phyloP scores from a whole-genome alignment of 1,140 invertebrate species.

The Brachionus paranguensis region DNA sequence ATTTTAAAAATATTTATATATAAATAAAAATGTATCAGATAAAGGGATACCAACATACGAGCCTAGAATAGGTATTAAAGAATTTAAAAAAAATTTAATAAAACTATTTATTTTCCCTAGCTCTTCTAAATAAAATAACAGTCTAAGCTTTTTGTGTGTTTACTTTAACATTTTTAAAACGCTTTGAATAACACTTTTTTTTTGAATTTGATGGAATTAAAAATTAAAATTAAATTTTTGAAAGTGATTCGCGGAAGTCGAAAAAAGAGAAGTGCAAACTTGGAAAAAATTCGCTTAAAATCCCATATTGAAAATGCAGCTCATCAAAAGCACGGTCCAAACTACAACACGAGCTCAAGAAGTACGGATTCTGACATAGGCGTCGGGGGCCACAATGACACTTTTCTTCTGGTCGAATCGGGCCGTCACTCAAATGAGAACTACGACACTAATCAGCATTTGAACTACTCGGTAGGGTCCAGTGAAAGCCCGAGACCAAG shows the following conservation, averaged over 20 bases:
- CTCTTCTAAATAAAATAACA: constrained; percentile 10
- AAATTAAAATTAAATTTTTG: neutral
- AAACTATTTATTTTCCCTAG: neutral
- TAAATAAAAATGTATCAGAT: neutral
- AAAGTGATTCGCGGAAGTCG: neutral
- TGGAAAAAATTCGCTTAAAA: constrained; percentile 31
- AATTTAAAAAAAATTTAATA: neutral
- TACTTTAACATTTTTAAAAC: neutral
- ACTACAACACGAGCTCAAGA: neutral
- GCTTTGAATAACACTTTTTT: neutral
- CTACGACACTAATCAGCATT: neutral
- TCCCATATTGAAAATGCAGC: neutral
- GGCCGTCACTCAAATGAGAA: neutral
- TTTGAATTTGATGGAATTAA: neutral
- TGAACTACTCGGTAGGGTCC: neutral
- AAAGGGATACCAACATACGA: constrained; percentile 23
- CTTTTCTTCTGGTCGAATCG: constrained; percentile 17
- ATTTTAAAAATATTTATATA: neutral
- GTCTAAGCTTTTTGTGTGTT: constrained; percentile 8
- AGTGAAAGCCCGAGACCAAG: neutral
- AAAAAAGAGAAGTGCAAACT: constrained; percentile 27
- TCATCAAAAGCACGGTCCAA: neutral
- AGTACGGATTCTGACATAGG: neutral
- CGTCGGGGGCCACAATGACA: neutral
- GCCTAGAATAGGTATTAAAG: neutral